These are phyloP conservation scores for Oreochromis spilurus DNA, from an alignment of 2,113 vertebrate genomes.

Conservation along the genomic window DNA sequence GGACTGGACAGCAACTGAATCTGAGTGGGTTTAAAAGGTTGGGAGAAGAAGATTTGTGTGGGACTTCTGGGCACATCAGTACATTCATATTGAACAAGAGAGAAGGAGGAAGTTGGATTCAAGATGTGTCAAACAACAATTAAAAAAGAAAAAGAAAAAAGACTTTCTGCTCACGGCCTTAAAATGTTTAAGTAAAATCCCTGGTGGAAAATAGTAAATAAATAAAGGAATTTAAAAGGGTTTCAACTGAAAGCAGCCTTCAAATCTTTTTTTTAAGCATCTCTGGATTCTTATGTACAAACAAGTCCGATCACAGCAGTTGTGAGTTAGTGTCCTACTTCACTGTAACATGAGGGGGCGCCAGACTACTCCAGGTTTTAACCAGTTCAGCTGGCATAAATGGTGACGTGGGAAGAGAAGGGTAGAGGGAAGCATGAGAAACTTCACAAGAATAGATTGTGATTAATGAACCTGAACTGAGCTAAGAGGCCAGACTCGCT, in stretches of 20 bases:
- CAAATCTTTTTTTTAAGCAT: neutral
- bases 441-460: neutral
- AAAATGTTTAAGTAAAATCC: neutral
- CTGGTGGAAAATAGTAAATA: neutral
- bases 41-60: neutral
- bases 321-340: neutral
- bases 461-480: constrained; percentile 36
- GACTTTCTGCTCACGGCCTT: neutral
- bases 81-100: neutral
- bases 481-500: neutral
- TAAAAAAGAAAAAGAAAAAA: neutral
- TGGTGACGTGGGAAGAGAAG: neutral
- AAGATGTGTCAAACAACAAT: neutral
- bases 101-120: neutral
- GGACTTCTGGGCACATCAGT: neutral
- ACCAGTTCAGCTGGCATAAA: neutral
- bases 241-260: neutral
- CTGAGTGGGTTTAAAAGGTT: constrained; percentile 38
- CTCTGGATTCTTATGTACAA: neutral
- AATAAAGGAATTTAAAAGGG: neutral
- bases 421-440: neutral
- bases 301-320: neutral
- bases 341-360: constrained; percentile 48
- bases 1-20: constrained; percentile 68
- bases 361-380: constrained; percentile 17